Evolutionary conservation across 92 coral and sea anemone species (phyloP).

Genomic region (Parazoanthus darwini): DNA sequence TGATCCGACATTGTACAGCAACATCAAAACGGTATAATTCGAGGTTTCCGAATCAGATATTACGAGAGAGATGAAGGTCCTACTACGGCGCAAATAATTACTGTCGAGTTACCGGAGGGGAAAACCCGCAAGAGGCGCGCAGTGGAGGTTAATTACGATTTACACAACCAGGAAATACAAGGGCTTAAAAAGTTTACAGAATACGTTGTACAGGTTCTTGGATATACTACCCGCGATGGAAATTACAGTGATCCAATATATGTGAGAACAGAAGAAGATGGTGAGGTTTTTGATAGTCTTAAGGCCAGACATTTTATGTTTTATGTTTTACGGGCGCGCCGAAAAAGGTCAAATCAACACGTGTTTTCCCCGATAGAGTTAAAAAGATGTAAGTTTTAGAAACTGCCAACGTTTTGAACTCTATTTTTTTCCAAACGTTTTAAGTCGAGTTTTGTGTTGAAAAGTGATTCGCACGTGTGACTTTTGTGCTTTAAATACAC

Average conservation of each 20-base stretch:
- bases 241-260: slow-evolving; percentile 21
- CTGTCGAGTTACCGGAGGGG: background rate
- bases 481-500: background rate
- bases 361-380: no score
- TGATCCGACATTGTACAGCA: slow-evolving; percentile 56
- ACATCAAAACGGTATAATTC: slow-evolving; percentile 57
- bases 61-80: slow-evolving; percentile 55
- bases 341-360: no score
- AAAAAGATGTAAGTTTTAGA: no score
- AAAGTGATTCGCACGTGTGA: no score
- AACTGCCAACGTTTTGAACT: no score
- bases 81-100: background rate
- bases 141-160: background rate
- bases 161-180: slow-evolving; percentile 29
- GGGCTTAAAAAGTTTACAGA: slow-evolving; percentile 42
- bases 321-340: no score
- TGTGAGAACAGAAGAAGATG: slow-evolving; percentile 34
- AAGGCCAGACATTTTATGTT: background rate
- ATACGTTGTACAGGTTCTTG: slow-evolving; percentile 45
- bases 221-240: slow-evolving; percentile 35
- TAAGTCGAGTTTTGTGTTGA: no score
- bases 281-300: background rate
- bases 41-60: slow-evolving; percentile 47
- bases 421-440: no score
- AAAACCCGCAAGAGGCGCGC: slow-evolving; percentile 4